Percentiles rank a stretch among this genome's conserved stretches.
Evolutionary conservation across 2,888 invertebrate genomes (phyloP).

Genomic region (Dyspetes luteomarginatus): DNA sequence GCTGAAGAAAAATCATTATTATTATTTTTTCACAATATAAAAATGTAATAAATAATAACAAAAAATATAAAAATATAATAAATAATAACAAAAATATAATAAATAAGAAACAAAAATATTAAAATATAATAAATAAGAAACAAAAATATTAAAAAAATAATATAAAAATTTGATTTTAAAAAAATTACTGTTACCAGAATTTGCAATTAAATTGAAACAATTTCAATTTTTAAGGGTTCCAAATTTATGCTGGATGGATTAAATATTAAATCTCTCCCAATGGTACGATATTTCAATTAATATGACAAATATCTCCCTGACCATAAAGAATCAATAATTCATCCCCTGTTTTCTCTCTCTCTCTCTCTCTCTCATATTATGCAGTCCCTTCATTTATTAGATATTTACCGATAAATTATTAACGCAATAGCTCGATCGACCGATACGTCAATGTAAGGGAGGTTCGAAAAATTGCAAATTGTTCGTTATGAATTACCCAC

Average conservation of each 20-base stretch:
- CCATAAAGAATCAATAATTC: conserved; percentile 43
- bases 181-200: no score
- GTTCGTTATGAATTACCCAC: conserved; percentile 76
- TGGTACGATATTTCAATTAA: conserved; percentile 19
- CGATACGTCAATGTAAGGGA: not conserved
- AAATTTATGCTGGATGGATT: not conserved
- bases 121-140: no score
- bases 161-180: no score
- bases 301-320: not conserved
- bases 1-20: conserved; percentile 64
- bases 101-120: no score
- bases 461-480: not conserved
- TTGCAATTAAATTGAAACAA: no score
- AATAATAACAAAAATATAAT: no score
- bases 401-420: conserved; percentile 21
- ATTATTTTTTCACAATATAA: not conserved
- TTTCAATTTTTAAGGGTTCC: no score
- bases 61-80: no score
- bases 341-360: not conserved
- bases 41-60: no score
- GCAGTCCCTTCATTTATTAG: not conserved
- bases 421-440: conserved; percentile 9
- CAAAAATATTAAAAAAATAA: no score
- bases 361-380: not conserved
- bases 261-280: not conserved